phyloP scores from a whole-genome alignment of 2,113 vertebrate genomes.

The Gadus macrocephalus region DNA sequence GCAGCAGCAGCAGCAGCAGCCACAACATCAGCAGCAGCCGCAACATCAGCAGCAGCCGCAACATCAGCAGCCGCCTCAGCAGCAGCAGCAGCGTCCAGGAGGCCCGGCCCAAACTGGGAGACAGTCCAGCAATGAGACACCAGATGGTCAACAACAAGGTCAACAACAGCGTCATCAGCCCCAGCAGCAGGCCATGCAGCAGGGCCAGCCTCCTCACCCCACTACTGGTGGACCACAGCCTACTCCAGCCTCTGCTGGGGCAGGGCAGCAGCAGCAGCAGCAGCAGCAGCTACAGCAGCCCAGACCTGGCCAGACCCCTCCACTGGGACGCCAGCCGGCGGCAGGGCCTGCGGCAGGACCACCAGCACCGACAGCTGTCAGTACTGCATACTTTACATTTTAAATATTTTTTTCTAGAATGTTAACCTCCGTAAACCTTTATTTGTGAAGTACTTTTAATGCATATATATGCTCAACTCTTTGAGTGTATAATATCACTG shows the following conservation, averaged over 20 bases:
- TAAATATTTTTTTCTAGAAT: too few relatives aligned
- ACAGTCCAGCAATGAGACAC: constrained; percentile 54
- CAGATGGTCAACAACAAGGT: constrained; percentile 52
- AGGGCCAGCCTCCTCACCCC: constrained; percentile 43
- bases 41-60: constrained; percentile 40
- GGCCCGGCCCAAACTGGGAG: constrained; percentile 54
- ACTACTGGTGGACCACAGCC: constrained; percentile 39
- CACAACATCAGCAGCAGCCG: constrained; percentile 51
- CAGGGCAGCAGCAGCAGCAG: constrained; percentile 54
- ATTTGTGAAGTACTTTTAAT: too few relatives aligned
- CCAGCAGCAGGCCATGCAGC: constrained; percentile 36
- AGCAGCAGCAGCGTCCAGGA: constrained; percentile 53
- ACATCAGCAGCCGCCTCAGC: not conserved
- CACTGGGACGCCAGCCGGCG: constrained; percentile 63
- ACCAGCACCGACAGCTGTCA: constrained; percentile 72
- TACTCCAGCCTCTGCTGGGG: constrained; percentile 35
- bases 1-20: constrained; percentile 55
- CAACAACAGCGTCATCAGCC: constrained; percentile 52
- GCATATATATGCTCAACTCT: too few relatives aligned
- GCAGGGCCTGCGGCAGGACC: constrained; percentile 55
- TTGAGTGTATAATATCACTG: too few relatives aligned
- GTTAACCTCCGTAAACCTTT: too few relatives aligned
- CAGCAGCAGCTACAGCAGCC: constrained; percentile 62
- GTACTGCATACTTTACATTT: constrained; percentile 31
- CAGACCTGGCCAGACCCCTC: constrained; percentile 60